Evolutionary conservation across 2,888 invertebrate genomes (phyloP).

Genomic region (Protodeltote pygarga): DNA sequence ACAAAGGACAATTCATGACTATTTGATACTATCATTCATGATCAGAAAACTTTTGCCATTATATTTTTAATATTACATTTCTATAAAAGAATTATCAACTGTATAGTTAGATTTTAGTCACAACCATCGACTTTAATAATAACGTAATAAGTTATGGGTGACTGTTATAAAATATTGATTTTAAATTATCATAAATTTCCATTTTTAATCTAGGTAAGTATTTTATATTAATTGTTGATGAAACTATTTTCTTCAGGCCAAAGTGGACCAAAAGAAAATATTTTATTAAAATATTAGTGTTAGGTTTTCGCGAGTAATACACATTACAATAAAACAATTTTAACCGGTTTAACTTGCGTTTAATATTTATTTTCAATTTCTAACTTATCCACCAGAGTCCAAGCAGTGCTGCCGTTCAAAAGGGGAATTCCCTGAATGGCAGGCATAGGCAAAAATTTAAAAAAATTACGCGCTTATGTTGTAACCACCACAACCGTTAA

Average conservation of each 20-base stretch:
- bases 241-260: constrained; percentile 32
- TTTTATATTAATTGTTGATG: constrained; percentile 17
- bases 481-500: too few relatives aligned
- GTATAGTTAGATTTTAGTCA: constrained; percentile 16
- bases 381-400: too few relatives aligned
- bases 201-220: constrained; percentile 35
- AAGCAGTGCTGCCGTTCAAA: too few relatives aligned
- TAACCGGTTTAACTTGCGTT: too few relatives aligned
- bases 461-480: too few relatives aligned
- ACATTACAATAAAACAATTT: too few relatives aligned
- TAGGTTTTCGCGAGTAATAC: too few relatives aligned
- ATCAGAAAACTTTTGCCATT: constrained; percentile 23
- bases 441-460: too few relatives aligned
- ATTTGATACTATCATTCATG: constrained; percentile 3
- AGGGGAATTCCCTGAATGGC: too few relatives aligned
- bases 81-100: constrained; percentile 30
- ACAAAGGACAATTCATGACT: constrained; percentile 1
- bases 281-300: constrained; percentile 8
- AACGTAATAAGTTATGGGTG: too few relatives aligned
- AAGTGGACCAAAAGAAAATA: constrained; percentile 37
- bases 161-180: constrained; percentile 26
- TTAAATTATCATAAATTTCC: constrained; percentile 21
- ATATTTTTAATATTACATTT: constrained; percentile 33
- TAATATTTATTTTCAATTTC: too few relatives aligned
- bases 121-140: too few relatives aligned